These are phyloP conservation scores for Syrphus vitripennis DNA, from an alignment of 2,888 invertebrate species.

Conservation along the genomic window DNA sequence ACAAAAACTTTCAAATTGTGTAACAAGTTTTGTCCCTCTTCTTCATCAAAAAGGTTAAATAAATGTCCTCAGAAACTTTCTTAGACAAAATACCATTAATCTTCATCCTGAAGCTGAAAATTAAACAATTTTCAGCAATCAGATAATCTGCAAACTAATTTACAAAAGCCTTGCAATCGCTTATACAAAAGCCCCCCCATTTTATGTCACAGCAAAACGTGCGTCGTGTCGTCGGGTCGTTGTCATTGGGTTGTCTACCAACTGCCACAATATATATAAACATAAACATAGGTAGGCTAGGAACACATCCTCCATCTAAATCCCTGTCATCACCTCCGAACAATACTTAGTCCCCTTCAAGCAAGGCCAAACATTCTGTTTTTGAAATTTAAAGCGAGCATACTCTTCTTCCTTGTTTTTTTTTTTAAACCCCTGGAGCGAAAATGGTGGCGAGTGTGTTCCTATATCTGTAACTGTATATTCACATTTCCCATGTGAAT, in stretches of 20 bases:
- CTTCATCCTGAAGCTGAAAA: slow-evolving; percentile 39
- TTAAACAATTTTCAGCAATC: slow-evolving; percentile 53
- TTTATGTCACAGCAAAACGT: slow-evolving; percentile 3
- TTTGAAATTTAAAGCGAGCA: slow-evolving; percentile 34
- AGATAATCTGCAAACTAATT: slow-evolving; percentile 64
- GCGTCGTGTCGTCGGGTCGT: background rate
- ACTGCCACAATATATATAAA: background rate
- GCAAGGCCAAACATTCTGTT: slow-evolving; percentile 31
- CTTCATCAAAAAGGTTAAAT: background rate
- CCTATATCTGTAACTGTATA: background rate
- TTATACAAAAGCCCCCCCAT: background rate
- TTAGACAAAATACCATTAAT: slow-evolving; percentile 32
- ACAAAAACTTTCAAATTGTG: slow-evolving; percentile 2
- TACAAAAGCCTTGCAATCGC: slow-evolving; percentile 52
- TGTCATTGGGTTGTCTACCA: background rate
- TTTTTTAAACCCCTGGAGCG: background rate
- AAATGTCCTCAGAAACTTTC: background rate
- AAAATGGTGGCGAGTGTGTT: background rate
- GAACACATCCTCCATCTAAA: slow-evolving; percentile 1
- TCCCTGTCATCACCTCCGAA: slow-evolving; percentile 33
- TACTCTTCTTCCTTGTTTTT: background rate
- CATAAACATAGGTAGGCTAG: background rate
- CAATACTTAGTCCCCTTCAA: background rate
- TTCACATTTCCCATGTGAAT: background rate
- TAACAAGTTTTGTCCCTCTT: background rate